Evolutionary conservation across 2,888 invertebrate genomes (phyloP).

Genomic region (Hyppa rectilinea): DNA sequence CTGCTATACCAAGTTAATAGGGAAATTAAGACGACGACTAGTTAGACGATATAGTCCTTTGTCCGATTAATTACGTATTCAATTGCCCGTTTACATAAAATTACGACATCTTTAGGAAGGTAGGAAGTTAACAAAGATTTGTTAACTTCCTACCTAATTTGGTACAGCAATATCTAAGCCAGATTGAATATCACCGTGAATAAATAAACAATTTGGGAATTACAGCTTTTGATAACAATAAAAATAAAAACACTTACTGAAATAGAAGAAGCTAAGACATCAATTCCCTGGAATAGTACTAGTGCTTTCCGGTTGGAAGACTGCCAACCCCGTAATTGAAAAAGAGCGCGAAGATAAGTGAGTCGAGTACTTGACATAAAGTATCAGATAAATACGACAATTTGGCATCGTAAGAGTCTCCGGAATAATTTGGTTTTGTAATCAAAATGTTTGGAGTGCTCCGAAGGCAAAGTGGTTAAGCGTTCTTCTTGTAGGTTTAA

Average conservation of each 20-base stretch:
- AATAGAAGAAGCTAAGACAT: constrained; percentile 52
- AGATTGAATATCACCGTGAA: background rate
- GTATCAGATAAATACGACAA: constrained; percentile 54
- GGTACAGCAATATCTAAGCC: background rate
- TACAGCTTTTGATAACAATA: background rate
- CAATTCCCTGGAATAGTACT: constrained; percentile 54
- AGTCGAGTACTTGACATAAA: constrained; percentile 58
- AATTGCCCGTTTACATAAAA: constrained; percentile 29
- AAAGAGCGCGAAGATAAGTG: constrained; percentile 58
- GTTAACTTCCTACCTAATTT: constrained; percentile 31
- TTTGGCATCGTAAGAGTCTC: constrained; percentile 31
- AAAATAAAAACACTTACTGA: constrained; percentile 32
- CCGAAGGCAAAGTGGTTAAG: constrained; percentile 2
- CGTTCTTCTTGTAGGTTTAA: background rate
- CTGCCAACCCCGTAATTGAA: constrained; percentile 66
- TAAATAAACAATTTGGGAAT: background rate
- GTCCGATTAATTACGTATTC: constrained; percentile 37
- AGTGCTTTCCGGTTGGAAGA: constrained; percentile 51
- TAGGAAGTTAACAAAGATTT: constrained; percentile 23
- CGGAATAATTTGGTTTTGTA: constrained; percentile 44
- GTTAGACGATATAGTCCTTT: constrained; percentile 29
- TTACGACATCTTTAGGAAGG: constrained; percentile 14
- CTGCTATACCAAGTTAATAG: constrained; percentile 15
- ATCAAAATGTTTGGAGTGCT: constrained; percentile 31
- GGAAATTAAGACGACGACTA: constrained; percentile 7